A percentile compares a stretch with the other conserved stretches of the same genome.
phyloP scores from a whole-genome alignment of 2,113 vertebrate genomes.

The Spheniscus mendiculus region DNA sequence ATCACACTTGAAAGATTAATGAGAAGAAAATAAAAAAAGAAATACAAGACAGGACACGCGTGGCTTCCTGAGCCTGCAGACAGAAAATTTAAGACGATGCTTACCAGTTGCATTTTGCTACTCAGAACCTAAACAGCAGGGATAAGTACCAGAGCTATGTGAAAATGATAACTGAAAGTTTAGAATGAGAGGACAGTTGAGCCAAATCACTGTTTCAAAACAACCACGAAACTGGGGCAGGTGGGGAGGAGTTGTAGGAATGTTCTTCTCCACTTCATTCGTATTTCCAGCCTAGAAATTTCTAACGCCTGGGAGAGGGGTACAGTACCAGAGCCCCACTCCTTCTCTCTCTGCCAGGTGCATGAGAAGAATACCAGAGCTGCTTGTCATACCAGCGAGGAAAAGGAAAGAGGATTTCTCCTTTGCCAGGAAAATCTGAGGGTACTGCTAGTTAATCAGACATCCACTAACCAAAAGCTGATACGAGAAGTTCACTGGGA shows the following conservation, averaged over 20 bases:
- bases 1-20: not conserved
- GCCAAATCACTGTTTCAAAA: not conserved
- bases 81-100: not conserved
- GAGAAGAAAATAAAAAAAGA: too few relatives aligned
- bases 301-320: not conserved
- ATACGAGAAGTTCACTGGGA: not conserved
- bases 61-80: not conserved
- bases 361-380: not conserved
- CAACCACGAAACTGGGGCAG: not conserved
- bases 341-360: not conserved
- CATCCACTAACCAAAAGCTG: not conserved
- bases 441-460: not conserved
- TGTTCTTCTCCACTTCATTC: not conserved
- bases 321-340: not conserved
- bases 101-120: not conserved
- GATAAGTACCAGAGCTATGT: not conserved
- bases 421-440: not conserved
- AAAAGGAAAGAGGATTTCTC: not conserved
- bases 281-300: not conserved
- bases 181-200: not conserved
- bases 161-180: not conserved
- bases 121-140: not conserved
- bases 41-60: not conserved
- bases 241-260: not conserved
- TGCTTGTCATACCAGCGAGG: not conserved